Conservation (phyloP, 1,140 invertebrate genomes). For the Drosophila melanogaster region DNA sequence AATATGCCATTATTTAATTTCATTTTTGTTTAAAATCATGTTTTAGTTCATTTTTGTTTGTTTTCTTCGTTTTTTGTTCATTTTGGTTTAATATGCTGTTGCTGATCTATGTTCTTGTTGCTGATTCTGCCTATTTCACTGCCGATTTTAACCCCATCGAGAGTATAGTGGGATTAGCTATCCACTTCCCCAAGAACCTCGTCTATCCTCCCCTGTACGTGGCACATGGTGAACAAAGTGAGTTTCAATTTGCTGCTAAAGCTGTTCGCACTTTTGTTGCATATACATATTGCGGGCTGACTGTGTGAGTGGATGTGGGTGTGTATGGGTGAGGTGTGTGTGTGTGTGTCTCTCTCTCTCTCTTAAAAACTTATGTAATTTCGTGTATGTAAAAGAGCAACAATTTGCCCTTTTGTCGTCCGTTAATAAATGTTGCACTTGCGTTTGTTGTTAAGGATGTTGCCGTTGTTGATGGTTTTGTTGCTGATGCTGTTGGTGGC, state of each 20-base stretch:
- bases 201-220: slow-evolving; percentile 45
- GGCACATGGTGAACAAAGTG: slow-evolving; percentile 66
- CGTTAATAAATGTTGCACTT: slow-evolving; percentile 47
- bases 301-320: slow-evolving; percentile 8
- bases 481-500: slow-evolving; percentile 11
- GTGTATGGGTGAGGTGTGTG: slow-evolving; percentile 6
- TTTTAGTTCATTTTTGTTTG: slow-evolving; percentile 55
- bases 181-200: slow-evolving; percentile 16
- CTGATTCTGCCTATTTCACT: slow-evolving; percentile 44
- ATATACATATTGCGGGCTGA: slow-evolving; percentile 38
- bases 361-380: slow-evolving; percentile 68
- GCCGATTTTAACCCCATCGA: slow-evolving; percentile 50
- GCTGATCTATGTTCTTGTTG: slow-evolving; percentile 33
- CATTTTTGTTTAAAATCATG: slow-evolving; percentile 77
- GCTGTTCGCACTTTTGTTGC: slow-evolving; percentile 43
- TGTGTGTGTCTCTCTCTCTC: slow-evolving; percentile 40
- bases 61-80: background rate
- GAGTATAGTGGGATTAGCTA: slow-evolving; percentile 5
- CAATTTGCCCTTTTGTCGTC: slow-evolving; percentile 38
- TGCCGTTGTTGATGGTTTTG: slow-evolving; percentile 1
- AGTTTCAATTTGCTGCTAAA: slow-evolving; percentile 61
- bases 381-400: slow-evolving; percentile 37
- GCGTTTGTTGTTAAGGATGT: slow-evolving; percentile 17
- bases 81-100: slow-evolving; percentile 46
- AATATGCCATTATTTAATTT: slow-evolving; percentile 81